Base-by-base conservation (phyloP, 1,140 invertebrate species). In the Drosophila trapezifrons region DNA sequence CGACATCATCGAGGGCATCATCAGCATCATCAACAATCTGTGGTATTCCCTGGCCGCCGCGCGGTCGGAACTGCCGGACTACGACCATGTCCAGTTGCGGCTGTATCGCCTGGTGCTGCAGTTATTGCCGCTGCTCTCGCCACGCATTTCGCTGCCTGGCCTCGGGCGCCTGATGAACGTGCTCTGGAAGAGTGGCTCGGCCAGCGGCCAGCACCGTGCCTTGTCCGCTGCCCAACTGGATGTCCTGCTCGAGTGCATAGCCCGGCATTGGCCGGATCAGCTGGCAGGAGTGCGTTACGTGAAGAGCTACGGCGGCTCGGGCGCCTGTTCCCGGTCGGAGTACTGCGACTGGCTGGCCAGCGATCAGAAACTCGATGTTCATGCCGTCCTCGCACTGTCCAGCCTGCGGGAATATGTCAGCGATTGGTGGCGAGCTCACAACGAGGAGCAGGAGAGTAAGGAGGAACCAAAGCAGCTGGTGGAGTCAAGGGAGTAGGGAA, bases 1-100 rank as follows among this genome's bases (percentile, higher is more conserved):
- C 18, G 91, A 92, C 58, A 73, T 90, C 37, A 92, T 92, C 22
- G 90, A 92, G 52, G 91, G 87, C 25, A 42, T 92, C 20, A 91
- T 92, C 15, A 92, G 77, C 63, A 91, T 91, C 25, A 15, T 91
- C 29, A 92, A 89, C 49, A 92, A 92, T 65, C 54, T 92, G 3
- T 92, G 89, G 85, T 92, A 90, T 70, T 62, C 91, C 17, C 20
- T 84, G 15, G 90, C 78, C 13, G 80, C 85, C 22, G 80, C 63
- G 22, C 73, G 80, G n/a, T 51, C 70, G 2, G 80, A 85, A 27
- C 64, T 89, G 13, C 35, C 66, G 7, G 81, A 91, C 32, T 90
- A 84, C 25, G 45, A 54, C 0, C 67, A 86, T 7, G 25, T 92
- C 2, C 74, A 81, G 37, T 17, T 82, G 42, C 78, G 80, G 13